Base-by-base conservation (phyloP, 2,888 invertebrate genomes). In the Congeria kusceri region DNA sequence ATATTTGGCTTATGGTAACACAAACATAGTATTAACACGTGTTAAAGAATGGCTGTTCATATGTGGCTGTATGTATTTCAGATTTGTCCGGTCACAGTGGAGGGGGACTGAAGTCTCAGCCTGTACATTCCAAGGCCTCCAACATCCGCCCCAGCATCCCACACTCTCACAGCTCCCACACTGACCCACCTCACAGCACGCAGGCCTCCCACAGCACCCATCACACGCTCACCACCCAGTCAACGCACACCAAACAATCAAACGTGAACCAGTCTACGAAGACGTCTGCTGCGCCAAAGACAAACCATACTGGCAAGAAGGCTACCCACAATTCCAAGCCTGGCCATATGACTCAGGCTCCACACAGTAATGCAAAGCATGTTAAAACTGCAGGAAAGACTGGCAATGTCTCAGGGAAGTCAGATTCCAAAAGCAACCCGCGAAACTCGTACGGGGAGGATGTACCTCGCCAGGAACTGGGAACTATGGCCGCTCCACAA, bases 401-500 rank as follows among this genome's bases (percentile, higher is more conserved):
- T 46, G 67, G 63, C 59, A 73, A 64, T 13, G 61, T 18, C 44
- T 70, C 70, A 27, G 70, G 62, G 57, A 72, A 72, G 64, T 46
- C 62, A 56, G 80, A 80, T 58, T 44, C 46, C 58, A 77, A 74
- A 61, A 75, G 71, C 65, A 28, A 69, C 23, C 68, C 80, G 59
- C 73, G 83, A 29, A 77, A 61, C 66, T 84, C 80, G 56, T 46
- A 82, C 3, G 78, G 77, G 7, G 88, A 88, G 63, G 88, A 87
- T 77, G 53, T 86, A 27, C 88, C 88, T 1, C 68, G 88, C 57
- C 71, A 74, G 56, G 77, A 81, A 56, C 77, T 81, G 32, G 75
- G 74, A n/a, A 76, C 83, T 4, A 70, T 74, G 4, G 87, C 87
- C 13, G 67, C 75, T 25, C 86, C 83, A n/a, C 88, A 88, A 64